phyloP scores from a whole-genome alignment of 2,888 invertebrate genomes.

The Scaptomyza flava region DNA sequence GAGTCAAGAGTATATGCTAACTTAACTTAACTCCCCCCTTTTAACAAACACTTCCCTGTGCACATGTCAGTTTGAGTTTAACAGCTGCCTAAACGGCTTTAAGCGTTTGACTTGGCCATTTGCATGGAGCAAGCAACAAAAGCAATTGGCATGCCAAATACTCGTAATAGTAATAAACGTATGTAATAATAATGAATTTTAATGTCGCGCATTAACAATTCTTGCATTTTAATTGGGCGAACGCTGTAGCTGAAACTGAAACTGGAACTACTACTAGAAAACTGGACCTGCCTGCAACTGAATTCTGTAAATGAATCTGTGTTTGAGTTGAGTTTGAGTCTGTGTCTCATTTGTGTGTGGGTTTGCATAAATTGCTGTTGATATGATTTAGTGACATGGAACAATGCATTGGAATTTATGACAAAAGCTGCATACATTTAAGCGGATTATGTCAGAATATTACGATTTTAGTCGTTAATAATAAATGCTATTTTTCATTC shows the following conservation, averaged over 20 bases:
- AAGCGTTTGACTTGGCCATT: slow-evolving; percentile 65
- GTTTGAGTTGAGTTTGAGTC: slow-evolving; percentile 12
- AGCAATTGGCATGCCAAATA: slow-evolving; percentile 67
- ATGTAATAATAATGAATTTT: slow-evolving; percentile 80
- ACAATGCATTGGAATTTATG: slow-evolving; percentile 78
- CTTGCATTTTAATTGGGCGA: slow-evolving; percentile 80
- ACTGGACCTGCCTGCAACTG: slow-evolving; percentile 13
- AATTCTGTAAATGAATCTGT: slow-evolving; percentile 1
- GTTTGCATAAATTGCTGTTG: slow-evolving; percentile 79
- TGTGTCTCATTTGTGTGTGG: slow-evolving; percentile 57
- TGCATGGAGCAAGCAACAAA: slow-evolving; percentile 54
- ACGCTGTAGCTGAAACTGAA: slow-evolving; percentile 30
- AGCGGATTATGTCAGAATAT: slow-evolving; percentile 74
- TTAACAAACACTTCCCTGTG: slow-evolving; percentile 16
- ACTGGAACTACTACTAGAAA: slow-evolving; percentile 13
- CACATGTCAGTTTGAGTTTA: slow-evolving; percentile 21
- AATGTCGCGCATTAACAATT: slow-evolving; percentile 80
- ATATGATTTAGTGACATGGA: slow-evolving; percentile 80
- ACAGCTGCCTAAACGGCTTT: slow-evolving; percentile 60
- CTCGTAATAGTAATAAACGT: slow-evolving; percentile 72
- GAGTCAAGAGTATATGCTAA: not conserved
- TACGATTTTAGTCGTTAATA: slow-evolving; percentile 63
- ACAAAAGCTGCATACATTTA: slow-evolving; percentile 69
- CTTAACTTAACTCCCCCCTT: slow-evolving; percentile 11
- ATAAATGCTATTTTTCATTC: slow-evolving; percentile 55